Evolutionary conservation across 2,888 invertebrate species (phyloP), one percentile per base, ranked within the genome.

Genomic region (Chaitophorus viminalis): DNA sequence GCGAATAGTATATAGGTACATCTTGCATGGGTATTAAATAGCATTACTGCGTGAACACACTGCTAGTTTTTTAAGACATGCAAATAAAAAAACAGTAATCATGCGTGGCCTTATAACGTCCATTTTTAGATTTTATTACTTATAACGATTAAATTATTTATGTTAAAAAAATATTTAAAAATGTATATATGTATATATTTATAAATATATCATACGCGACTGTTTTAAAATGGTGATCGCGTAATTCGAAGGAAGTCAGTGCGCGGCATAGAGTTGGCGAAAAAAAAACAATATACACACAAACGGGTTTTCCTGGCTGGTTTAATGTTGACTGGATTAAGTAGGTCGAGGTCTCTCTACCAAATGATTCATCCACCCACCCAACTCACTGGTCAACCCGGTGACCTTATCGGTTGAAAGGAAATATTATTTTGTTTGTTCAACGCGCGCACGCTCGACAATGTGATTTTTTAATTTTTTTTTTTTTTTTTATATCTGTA

Each of bases 231-330:
- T 72, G 72, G 79, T 39, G 39, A 79, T 78, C 78, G 85, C 78
- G 78, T 86, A 86, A 77, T 86, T 72, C 86, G 86, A 87, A 87
- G 86, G 86, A 87, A 87, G 86, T 87, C 74, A 18, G 29, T 60
- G 46, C 46, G 14, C 46, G 46, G 31, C n/a, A n/a, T 60, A 39
- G 72, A 87, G 72, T 87, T 74, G 74, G 79, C 72, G 72, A 87
- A 86, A 86, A 85, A 82, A 87, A 78, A 78, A 85, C 68, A 85
- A 84, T 85, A 85, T 85, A 54, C 36, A 39, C 60, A 39, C 52
- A 87, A 87, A 87, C 87, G 87, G 87, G 87, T 87, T 87, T 87
- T 87, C 87, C 87, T 81, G 87, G 79, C 87, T 87, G 60, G 60
- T 87, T 87, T 87, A 87, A 87, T 81, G 79, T 87, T 74, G 87